phyloP scores from a whole-genome alignment of 2,888 invertebrate genomes.

The Arenicola marina region DNA sequence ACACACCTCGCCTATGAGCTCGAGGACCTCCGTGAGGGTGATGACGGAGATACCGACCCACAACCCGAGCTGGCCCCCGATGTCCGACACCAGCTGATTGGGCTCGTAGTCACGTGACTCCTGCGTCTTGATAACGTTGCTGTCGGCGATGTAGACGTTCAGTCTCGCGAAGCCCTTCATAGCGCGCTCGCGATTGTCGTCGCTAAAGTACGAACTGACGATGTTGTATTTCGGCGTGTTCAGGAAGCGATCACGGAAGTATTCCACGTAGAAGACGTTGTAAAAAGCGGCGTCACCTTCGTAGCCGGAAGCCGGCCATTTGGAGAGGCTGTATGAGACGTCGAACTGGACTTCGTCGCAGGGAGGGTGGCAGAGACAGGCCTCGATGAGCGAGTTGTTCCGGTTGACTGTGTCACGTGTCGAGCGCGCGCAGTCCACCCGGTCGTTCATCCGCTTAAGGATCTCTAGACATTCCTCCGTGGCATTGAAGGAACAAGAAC shows the following conservation, averaged over 20 bases:
- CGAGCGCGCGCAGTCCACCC: slow-evolving; percentile 26
- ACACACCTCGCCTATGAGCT: slow-evolving; percentile 15
- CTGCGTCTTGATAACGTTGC: slow-evolving; percentile 31
- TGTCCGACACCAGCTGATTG: slow-evolving; percentile 31
- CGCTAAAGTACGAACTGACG: slow-evolving; percentile 23
- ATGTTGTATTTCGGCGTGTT: slow-evolving; percentile 22
- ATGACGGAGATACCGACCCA: slow-evolving; percentile 36
- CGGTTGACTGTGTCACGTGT: slow-evolving; percentile 19
- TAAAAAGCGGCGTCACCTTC: slow-evolving; percentile 35
- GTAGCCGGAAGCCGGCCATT: slow-evolving; percentile 36
- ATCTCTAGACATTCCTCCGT: slow-evolving; percentile 25
- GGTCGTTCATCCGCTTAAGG: slow-evolving; percentile 21
- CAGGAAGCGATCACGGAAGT: slow-evolving; percentile 29
- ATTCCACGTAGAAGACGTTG: slow-evolving; percentile 32
- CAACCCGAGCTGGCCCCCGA: slow-evolving; percentile 34
- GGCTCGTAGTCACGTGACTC: slow-evolving; percentile 30
- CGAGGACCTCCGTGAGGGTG: slow-evolving; percentile 32
- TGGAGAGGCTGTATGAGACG: slow-evolving; percentile 33
- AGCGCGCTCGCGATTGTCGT: slow-evolving; percentile 20
- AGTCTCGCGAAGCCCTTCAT: slow-evolving; percentile 34
- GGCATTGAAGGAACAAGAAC: slow-evolving; percentile 27
- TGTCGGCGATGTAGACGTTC: slow-evolving; percentile 36
- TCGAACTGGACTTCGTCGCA: slow-evolving; percentile 36
- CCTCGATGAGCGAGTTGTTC: slow-evolving; percentile 21
- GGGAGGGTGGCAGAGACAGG: slow-evolving; percentile 29